phyloP scores from a whole-genome alignment of 1,140 invertebrate genomes.

The Pogonomyrmex barbatus region DNA sequence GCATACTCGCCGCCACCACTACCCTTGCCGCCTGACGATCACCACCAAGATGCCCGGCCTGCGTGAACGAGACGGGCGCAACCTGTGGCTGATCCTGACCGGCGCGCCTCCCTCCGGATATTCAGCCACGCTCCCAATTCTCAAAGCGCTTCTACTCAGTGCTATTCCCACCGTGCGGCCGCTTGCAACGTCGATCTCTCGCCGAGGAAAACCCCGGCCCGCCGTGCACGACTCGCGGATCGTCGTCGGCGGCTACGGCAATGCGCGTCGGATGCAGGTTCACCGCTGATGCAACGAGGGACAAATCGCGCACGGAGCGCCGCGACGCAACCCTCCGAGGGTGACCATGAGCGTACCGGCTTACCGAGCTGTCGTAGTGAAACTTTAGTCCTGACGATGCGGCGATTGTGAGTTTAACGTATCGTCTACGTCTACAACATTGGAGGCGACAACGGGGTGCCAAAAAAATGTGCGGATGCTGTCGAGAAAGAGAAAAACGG shows the following conservation, averaged over 20 bases:
- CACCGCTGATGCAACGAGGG: conserved; percentile 22
- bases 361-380: conserved; percentile 22
- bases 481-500: not conserved
- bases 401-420: conserved; percentile 22
- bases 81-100: conserved; percentile 86
- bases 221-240: not conserved
- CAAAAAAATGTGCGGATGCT: conserved; percentile 12
- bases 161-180: conserved; percentile 82
- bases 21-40: conserved; percentile 56
- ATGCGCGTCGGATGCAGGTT: conserved; percentile 25
- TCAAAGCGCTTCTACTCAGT: conserved; percentile 80
- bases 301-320: conserved; percentile 35
- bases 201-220: conserved; percentile 65
- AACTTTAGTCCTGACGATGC: conserved; percentile 32
- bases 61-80: conserved; percentile 82
- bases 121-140: conserved; percentile 82
- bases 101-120: conserved; percentile 81
- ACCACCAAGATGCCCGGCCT: conserved; percentile 72
- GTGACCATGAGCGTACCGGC: conserved; percentile 16
- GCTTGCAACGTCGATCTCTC: conserved; percentile 73
- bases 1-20: not conserved
- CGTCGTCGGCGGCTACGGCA: conserved; percentile 41
- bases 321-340: conserved; percentile 44
- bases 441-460: not conserved
- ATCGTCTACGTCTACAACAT: not conserved